phyloP scores from a whole-genome alignment of 2,888 invertebrate genomes.

The Rhimphoctona megacephalus region DNA sequence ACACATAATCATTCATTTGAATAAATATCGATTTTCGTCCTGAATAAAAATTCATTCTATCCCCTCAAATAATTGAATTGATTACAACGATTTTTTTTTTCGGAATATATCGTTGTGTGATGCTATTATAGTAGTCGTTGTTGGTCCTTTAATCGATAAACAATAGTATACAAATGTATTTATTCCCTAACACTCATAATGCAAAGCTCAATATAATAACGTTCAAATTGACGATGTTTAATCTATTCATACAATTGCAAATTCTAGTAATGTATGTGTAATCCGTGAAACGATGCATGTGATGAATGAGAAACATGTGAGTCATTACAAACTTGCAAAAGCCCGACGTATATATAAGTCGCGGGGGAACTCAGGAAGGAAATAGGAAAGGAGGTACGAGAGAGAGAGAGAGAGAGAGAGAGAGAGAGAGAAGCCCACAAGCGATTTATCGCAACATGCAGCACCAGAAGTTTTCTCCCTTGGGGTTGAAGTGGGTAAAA shows the following conservation, averaged over 20 bases:
- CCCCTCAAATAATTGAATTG: too few species aligned
- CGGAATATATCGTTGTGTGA: too few species aligned
- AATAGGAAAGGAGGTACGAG: conserved; percentile 41
- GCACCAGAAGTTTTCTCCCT: conserved; percentile 57
- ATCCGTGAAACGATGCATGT: conserved; percentile 34
- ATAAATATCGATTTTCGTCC: too few species aligned
- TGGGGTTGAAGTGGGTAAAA: conserved; percentile 12
- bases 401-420: conserved; percentile 38
- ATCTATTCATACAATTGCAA: conserved; percentile 11
- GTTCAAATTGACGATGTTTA: background rate
- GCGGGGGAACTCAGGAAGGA: conserved; percentile 59
- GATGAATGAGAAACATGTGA: conserved; percentile 74
- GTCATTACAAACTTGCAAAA: conserved; percentile 73
- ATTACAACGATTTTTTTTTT: too few species aligned
- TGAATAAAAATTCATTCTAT: too few species aligned
- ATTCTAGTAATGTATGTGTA: conserved; percentile 13
- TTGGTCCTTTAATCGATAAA: background rate
- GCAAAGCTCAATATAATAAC: background rate
- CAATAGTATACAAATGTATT: background rate
- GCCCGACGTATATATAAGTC: conserved; percentile 8
- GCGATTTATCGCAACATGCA: conserved; percentile 47
- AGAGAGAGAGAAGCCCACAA: conserved; percentile 41
- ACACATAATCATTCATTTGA: too few species aligned
- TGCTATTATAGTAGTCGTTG: too few species aligned
- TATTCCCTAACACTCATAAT: background rate